These are phyloP conservation scores for Ceyx margarethae DNA, from an alignment of 2,113 vertebrate genomes.

Conservation along the genomic window DNA sequence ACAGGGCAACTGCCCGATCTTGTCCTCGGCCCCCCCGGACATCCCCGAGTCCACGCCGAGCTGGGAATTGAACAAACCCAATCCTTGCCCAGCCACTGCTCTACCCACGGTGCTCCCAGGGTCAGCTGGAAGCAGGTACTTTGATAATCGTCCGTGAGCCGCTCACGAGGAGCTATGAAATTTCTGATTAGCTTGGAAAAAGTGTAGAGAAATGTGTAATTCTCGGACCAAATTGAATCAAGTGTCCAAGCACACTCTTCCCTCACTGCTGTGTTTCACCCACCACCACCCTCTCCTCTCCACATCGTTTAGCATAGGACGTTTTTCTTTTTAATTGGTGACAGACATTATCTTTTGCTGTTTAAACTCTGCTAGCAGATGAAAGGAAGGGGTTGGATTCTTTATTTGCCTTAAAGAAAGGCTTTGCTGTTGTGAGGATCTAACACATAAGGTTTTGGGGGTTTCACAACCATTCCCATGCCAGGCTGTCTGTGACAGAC, in stretches of 20 bases:
- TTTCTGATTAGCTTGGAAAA: neutral
- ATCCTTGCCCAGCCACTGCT: neutral
- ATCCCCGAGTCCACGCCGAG: fast-evolving
- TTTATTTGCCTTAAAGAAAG: neutral
- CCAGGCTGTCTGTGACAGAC: neutral
- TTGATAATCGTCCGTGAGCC: fast-evolving
- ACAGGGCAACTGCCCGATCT: fast-evolving
- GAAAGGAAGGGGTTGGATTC: neutral
- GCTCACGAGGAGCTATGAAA: neutral
- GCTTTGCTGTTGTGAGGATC: neutral
- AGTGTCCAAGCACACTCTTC: neutral
- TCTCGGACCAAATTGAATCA: constrained; percentile 1
- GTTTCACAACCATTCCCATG: neutral
- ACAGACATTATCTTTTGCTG: neutral
- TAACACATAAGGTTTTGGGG: neutral
- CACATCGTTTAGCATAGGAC: neutral
- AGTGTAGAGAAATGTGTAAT: neutral
- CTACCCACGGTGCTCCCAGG: neutral
- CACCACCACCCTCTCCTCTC: neutral
- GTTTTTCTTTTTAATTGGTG: neutral
- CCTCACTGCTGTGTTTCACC: neutral
- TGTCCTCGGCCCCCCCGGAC: neutral
- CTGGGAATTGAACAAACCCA: neutral
- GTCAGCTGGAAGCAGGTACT: neutral
- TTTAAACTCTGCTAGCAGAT: neutral